These are phyloP conservation scores for Scatophagus argus DNA, from an alignment of 2,113 vertebrate genomes.

Conservation along the genomic window DNA sequence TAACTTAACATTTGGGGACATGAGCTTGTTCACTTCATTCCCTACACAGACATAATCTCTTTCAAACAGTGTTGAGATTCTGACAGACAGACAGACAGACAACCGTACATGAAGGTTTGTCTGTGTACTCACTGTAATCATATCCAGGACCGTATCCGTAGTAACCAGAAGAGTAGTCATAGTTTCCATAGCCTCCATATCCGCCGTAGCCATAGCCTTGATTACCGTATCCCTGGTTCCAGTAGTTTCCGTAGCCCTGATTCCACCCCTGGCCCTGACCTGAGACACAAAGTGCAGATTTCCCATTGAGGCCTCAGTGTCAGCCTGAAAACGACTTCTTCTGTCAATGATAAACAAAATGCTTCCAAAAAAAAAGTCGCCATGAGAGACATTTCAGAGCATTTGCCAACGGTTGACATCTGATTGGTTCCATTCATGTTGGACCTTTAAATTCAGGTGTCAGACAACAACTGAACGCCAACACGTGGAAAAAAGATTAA, in stretches of 20 bases:
- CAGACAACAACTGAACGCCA: too few species aligned
- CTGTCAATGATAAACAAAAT: background rate
- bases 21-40: background rate
- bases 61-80: too few species aligned
- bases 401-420: background rate
- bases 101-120: background rate
- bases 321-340: background rate
- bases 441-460: background rate
- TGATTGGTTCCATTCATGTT: background rate
- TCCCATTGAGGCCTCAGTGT: rapidly evolving
- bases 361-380: too few species aligned
- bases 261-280: conserved; percentile 97
- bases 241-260: conserved; percentile 97
- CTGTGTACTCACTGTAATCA: conserved; percentile 92
- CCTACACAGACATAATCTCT: too few species aligned
- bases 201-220: conserved; percentile 91
- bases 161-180: conserved; percentile 96
- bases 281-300: conserved; percentile 59
- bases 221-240: conserved; percentile 90
- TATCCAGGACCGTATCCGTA: conserved; percentile 96
- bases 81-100: too few species aligned
- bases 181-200: conserved; percentile 94
- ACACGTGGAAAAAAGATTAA: too few species aligned
- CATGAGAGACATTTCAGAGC: too few species aligned
- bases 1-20: background rate